Evolutionary conservation across 2,113 vertebrate species (phyloP).

Genomic region (Taxidea taxus): DNA sequence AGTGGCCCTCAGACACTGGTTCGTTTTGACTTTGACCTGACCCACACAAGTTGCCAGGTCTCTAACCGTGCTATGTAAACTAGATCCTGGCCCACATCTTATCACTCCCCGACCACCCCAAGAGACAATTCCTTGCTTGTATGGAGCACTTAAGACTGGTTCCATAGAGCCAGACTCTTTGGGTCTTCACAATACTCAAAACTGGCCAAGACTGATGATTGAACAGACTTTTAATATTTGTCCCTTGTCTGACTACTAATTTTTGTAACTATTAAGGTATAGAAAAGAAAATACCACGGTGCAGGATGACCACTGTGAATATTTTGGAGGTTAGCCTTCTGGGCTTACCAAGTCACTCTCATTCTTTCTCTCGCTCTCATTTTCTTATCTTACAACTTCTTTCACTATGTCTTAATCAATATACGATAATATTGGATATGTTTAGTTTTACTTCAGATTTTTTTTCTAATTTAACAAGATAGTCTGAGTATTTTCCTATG

Average conservation of each 20-base stretch:
- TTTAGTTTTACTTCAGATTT: neutral
- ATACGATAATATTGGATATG: neutral
- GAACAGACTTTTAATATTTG: neutral
- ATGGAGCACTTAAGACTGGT: neutral
- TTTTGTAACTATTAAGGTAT: neutral
- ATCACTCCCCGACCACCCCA: rapidly evolving
- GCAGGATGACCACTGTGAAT: neutral
- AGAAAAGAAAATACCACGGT: neutral
- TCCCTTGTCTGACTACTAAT: neutral
- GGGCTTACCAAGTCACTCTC: neutral
- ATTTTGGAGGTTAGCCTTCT: neutral
- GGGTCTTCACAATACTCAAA: neutral
- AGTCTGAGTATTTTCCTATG: neutral
- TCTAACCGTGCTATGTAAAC: neutral
- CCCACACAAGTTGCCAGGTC: neutral
- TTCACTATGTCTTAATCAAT: neutral
- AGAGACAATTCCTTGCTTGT: neutral
- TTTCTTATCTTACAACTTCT: neutral
- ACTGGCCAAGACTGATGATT: neutral
- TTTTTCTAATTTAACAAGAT: neutral
- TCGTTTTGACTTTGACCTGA: neutral
- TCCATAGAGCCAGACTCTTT: neutral
- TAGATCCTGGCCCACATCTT: neutral
- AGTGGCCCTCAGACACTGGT: neutral
- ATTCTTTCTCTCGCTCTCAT: neutral